Conservation (phyloP, 1,140 invertebrate genomes). For the Drosophila rufa region DNA sequence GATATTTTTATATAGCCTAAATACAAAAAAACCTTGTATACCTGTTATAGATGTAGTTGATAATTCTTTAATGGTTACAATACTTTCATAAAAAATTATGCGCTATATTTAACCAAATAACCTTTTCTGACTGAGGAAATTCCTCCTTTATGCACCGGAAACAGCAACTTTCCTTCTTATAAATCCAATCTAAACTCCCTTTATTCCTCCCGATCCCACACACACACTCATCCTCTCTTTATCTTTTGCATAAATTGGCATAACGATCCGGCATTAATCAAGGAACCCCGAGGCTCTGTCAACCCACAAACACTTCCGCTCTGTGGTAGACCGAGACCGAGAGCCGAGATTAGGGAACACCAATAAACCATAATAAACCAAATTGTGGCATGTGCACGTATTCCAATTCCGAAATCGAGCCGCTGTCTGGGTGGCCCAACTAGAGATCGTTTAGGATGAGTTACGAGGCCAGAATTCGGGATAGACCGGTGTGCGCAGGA, state of each 20-base stretch:
- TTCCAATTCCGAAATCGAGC: conserved; percentile 19
- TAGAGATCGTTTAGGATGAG: conserved; percentile 71
- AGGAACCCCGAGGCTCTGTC: background rate
- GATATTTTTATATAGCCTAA: too few relatives aligned
- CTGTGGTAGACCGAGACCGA: conserved; percentile 21
- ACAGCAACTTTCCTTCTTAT: background rate
- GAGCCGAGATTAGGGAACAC: conserved; percentile 8
- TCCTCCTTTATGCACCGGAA: background rate
- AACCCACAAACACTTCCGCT: conserved; percentile 59
- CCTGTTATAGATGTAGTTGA: too few relatives aligned
- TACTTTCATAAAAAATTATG: too few relatives aligned
- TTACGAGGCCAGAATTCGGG: conserved; percentile 61
- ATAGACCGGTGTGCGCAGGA: conserved; percentile 48
- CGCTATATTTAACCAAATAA: too few relatives aligned
- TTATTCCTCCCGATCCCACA: background rate
- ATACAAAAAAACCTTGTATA: too few relatives aligned
- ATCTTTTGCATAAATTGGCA: conserved; percentile 63
- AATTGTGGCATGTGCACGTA: conserved; percentile 76
- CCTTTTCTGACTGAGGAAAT: background rate
- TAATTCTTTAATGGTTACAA: too few relatives aligned
- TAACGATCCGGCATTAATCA: conserved; percentile 36
- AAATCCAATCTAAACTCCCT: background rate
- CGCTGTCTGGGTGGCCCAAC: conserved; percentile 46
- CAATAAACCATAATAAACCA: conserved; percentile 65
- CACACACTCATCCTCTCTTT: background rate